Percentiles rank a stretch among this genome's conserved stretches.
phyloP scores from a whole-genome alignment of 2,797 vertebrate species.

The Danio jaintianensis region DNA sequence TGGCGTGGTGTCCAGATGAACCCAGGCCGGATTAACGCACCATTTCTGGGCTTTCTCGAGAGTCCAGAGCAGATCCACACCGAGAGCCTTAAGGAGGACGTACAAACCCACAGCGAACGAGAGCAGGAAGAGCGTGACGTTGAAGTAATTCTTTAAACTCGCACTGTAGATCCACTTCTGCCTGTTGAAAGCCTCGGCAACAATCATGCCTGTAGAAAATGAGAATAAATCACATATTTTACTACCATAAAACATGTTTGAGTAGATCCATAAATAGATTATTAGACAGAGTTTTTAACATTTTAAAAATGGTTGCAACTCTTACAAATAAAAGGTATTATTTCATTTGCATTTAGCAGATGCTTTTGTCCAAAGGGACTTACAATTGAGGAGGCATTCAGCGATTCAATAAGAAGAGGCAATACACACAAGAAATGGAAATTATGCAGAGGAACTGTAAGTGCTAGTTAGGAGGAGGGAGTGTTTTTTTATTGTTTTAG shows the following conservation, averaged over 20 bases:
- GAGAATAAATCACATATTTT: neutral
- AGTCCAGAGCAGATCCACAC: conserved; percentile 71
- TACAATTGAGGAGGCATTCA: no score
- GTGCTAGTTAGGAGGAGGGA: no score
- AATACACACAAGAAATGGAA: no score
- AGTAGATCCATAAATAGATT: no score
- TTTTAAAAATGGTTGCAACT: no score
- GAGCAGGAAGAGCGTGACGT: conserved; percentile 64
- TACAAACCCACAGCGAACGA: conserved; percentile 69
- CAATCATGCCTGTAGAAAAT: conserved; percentile 62
- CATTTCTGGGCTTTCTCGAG: conserved; percentile 69
- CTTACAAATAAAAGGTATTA: no score
- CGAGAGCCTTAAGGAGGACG: conserved; percentile 63
- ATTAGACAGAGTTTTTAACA: no score
- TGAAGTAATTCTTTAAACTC: conserved; percentile 64
- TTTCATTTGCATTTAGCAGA: no score
- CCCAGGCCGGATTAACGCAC: conserved; percentile 68
- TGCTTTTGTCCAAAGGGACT: no score
- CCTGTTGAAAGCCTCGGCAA: conserved; percentile 67
- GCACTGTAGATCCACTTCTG: conserved; percentile 67
- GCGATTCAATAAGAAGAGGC: no score
- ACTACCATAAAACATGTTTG: neutral
- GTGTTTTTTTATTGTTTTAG: no score
- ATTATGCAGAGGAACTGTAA: no score
- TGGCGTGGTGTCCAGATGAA: conserved; percentile 68